These are phyloP conservation scores for Priocnemis perturbator DNA, from an alignment of 2,888 invertebrate genomes.

Conservation along the genomic window DNA sequence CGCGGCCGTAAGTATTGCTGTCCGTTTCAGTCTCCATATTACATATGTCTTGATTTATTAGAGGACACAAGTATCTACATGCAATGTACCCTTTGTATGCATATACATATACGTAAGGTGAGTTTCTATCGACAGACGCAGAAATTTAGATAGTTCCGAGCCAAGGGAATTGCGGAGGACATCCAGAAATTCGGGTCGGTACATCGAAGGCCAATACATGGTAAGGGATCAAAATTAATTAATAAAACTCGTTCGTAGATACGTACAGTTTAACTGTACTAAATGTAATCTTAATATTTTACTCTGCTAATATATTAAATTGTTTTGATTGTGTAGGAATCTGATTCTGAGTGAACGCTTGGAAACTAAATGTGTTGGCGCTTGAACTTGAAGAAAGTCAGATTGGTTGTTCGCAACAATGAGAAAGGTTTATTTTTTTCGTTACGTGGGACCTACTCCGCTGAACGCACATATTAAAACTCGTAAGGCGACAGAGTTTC, in stretches of 20 bases:
- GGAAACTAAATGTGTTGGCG: conserved; percentile 11
- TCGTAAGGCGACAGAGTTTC: background rate
- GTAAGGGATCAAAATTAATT: conserved; percentile 49
- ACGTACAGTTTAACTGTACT: conserved; percentile 1
- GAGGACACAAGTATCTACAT: too few species aligned
- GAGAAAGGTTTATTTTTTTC: too few species aligned
- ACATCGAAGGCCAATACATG: conserved; percentile 71
- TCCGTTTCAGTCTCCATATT: background rate
- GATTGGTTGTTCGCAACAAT: background rate
- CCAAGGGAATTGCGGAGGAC: conserved; percentile 69
- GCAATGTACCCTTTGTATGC: background rate
- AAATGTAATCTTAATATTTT: background rate
- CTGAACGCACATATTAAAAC: background rate
- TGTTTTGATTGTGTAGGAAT: conserved; percentile 57
- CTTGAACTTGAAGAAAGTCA: background rate
- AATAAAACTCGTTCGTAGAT: background rate
- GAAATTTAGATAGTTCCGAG: conserved; percentile 63
- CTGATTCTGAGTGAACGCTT: conserved; percentile 62
- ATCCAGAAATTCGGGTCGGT: conserved; percentile 70
- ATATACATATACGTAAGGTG: background rate
- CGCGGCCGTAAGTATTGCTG: conserved; percentile 62
- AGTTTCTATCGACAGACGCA: conserved; percentile 33
- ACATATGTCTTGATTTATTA: background rate
- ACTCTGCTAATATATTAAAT: conserved; percentile 8
- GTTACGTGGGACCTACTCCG: conserved; percentile 11